Evolutionary conservation across 2,888 invertebrate species (phyloP).

Genomic region (Asteroscopus sphinx): DNA sequence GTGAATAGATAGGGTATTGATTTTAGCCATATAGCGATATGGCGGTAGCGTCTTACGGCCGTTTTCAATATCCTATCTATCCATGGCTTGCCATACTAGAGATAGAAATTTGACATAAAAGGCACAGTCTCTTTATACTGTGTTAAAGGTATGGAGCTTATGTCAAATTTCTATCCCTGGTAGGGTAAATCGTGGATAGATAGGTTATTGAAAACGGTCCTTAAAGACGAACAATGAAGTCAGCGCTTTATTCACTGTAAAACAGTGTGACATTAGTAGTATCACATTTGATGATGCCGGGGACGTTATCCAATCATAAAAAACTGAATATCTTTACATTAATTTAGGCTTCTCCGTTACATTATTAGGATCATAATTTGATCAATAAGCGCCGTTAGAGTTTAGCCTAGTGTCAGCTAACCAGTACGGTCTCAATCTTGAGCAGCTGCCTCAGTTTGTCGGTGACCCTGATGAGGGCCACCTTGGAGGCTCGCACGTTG

Average conservation of each 20-base stretch:
- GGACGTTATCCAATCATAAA: conserved; percentile 8
- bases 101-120: too few relatives aligned
- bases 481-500: conserved; percentile 94
- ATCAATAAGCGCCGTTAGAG: conserved; percentile 19
- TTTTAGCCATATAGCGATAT: too few relatives aligned
- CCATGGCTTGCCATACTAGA: too few relatives aligned
- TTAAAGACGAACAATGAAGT: background rate
- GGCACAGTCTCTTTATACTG: too few relatives aligned
- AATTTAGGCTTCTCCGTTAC: conserved; percentile 18
- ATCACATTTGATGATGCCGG: conserved; percentile 22
- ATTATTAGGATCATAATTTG: conserved; percentile 27
- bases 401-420: conserved; percentile 88
- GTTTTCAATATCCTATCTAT: too few relatives aligned
- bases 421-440: conserved; percentile 94
- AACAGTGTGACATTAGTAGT: conserved; percentile 16
- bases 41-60: conserved; percentile 8
- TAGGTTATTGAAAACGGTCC: too few relatives aligned
- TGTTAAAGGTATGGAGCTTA: too few relatives aligned
- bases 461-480: conserved; percentile 95
- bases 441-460: conserved; percentile 95
- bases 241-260: conserved; percentile 7
- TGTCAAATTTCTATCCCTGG: too few relatives aligned
- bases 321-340: conserved; percentile 8
- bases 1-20: too few relatives aligned
- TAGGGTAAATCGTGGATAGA: too few relatives aligned